A percentile compares a stretch with the other conserved stretches of the same genome.
Conservation (phyloP, 2,888 invertebrate species). For the Apamea epomidion region DNA sequence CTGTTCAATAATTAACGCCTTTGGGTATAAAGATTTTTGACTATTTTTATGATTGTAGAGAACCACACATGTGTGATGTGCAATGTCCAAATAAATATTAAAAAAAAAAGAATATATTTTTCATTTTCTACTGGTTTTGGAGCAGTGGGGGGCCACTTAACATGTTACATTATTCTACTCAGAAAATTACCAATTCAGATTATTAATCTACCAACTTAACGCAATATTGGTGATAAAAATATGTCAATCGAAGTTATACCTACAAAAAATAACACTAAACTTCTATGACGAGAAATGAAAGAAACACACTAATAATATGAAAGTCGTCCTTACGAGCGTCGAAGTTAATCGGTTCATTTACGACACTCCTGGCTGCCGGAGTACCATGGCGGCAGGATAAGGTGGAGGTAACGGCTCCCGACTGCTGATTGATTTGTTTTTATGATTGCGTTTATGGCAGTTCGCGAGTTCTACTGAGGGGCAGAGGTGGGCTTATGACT, state of each 20-base stretch:
- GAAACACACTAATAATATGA: conserved; percentile 60
- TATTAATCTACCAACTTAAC: background rate
- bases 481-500: conserved; percentile 60
- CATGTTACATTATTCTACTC: background rate
- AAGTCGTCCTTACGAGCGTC: conserved; percentile 74
- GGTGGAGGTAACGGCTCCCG: conserved; percentile 71
- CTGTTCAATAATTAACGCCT: background rate
- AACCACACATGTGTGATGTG: background rate
- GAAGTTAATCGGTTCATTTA: conserved; percentile 81
- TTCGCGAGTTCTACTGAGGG: conserved; percentile 52
- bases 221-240: background rate
- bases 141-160: background rate
- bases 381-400: conserved; percentile 60
- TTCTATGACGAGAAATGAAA: conserved; percentile 26
- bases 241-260: conserved; percentile 14
- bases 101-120: no score
- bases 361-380: conserved; percentile 70
- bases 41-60: no score
- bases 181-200: background rate
- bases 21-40: background rate
- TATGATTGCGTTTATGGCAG: conserved; percentile 69
- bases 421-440: conserved; percentile 79
- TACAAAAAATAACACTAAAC: conserved; percentile 34
- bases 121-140: background rate
- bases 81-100: no score